These are phyloP conservation scores for Tragelaphus buxtoni DNA, from an alignment of 2,113 vertebrate species.

Conservation along the genomic window DNA sequence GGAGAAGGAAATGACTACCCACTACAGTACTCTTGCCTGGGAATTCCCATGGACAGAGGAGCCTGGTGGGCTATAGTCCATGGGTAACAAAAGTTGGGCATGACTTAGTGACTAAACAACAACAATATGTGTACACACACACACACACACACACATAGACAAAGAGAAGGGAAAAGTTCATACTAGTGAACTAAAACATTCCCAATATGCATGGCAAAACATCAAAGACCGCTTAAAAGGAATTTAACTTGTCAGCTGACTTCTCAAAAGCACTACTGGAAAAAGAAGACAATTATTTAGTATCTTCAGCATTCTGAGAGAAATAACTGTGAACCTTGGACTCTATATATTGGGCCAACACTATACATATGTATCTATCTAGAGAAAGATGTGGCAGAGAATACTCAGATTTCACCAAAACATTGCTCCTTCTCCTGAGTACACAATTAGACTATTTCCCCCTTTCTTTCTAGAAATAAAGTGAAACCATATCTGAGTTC, in stretches of 20 bases:
- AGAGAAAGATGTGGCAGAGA: not conserved
- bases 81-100: not conserved
- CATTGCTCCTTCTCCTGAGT: not conserved
- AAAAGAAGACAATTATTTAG: not conserved
- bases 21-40: not conserved
- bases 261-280: not conserved
- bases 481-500: not conserved
- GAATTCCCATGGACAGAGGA: not conserved
- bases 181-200: not conserved
- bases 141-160: rapidly evolving
- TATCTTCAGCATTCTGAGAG: not conserved
- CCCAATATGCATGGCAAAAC: not conserved
- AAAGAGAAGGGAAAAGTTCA: not conserved
- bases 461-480: not conserved
- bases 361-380: not conserved
- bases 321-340: not conserved
- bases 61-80: not conserved
- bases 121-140: not conserved
- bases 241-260: not conserved
- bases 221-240: not conserved
- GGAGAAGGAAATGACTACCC: not conserved
- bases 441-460: not conserved
- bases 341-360: not conserved
- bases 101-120: not conserved
- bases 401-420: not conserved